Evolutionary conservation across 30 jellyfish, hydroid and myxozoan species (phyloP), one percentile per base, ranked within the genome.

Genomic region (Chrysaora quinquecirrha): DNA sequence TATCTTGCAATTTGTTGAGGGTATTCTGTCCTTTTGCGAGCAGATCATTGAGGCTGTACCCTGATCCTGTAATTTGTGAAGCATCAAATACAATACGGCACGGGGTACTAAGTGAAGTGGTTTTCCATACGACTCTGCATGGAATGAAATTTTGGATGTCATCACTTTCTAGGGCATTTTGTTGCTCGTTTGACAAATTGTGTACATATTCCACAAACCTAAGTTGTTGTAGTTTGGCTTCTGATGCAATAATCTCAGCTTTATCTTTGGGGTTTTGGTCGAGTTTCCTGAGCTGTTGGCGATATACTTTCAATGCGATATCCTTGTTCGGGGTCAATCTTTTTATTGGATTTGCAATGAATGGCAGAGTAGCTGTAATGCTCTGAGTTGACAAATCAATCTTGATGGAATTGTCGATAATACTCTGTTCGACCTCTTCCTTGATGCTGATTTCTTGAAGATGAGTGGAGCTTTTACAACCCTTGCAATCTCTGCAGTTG

Each of bases 71-170:
- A 7, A 21, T 43, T 34, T 73, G 75, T 12, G 81, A 73, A 43
- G 81, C 85, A 24, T 73, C 78, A 46, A 33, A 73, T 22, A 73
- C 82, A 38, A 38, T 38, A 20, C 29, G 54, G 14, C 54, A 38
- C 6, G 54, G 54, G 6, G 54, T 38, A 38, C 54, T 38, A 14
- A 38, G 6, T 6, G 54, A 38, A 38, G 11, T 38, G 6, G 29
- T 58, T 19, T 58, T 38, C 54, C 54, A 38, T 3, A 38, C 54
- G 54, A 12, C 54, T 3, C 54, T 6, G 11, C 54, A 38, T 38
- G 54, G 54, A 3, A 38, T 38, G 54, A 3, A 38, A 38, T 38
- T 38, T 38, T 38, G 54, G 14, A 38, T 38, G 14, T 6, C 54
- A 3, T 6, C 6, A 14, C 14, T 38, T 14, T 38, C 14, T 14